These are phyloP conservation scores for Temnopleurus reevesii DNA, from an alignment of 53 echinoderm and acorn worm species.

Conservation along the genomic window DNA sequence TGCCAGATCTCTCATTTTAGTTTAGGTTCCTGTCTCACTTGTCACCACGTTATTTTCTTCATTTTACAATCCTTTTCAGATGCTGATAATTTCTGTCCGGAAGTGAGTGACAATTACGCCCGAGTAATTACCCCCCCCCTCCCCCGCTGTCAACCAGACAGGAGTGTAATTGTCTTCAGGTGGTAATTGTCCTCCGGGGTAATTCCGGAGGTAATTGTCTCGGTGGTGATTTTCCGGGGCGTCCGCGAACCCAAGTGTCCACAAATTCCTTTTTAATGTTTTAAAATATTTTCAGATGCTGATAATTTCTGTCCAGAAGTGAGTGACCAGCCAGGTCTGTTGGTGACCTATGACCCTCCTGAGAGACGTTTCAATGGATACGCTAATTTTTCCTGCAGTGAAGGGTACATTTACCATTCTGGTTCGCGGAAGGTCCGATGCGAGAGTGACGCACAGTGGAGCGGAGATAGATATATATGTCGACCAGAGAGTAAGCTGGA, in stretches of 20 bases:
- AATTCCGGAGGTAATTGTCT: too few relatives aligned
- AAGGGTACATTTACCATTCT: not conserved
- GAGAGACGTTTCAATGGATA: not conserved
- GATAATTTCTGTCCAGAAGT: slow-evolving; percentile 11
- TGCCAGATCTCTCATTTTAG: too few relatives aligned
- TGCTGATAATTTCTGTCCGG: not conserved
- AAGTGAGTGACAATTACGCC: not conserved
- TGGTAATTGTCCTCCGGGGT: too few relatives aligned
- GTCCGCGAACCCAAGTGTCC: too few relatives aligned
- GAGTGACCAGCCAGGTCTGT: not conserved
- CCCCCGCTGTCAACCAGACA: too few relatives aligned
- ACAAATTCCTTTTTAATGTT: too few relatives aligned
- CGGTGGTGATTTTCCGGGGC: too few relatives aligned
- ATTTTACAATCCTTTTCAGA: too few relatives aligned
- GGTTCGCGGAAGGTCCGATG: not conserved
- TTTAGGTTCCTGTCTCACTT: too few relatives aligned
- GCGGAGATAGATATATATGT: not conserved
- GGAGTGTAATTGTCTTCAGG: too few relatives aligned
- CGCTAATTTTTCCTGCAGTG: not conserved
- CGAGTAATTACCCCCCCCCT: too few relatives aligned
- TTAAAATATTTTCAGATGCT: not conserved
- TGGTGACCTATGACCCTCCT: not conserved
- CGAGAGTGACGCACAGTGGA: not conserved
- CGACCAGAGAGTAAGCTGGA: slow-evolving; percentile 4
- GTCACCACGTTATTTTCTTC: too few relatives aligned